Evolutionary conservation across 2,797 vertebrate genomes (phyloP).

Genomic region (Sphaeramia orbicularis): DNA sequence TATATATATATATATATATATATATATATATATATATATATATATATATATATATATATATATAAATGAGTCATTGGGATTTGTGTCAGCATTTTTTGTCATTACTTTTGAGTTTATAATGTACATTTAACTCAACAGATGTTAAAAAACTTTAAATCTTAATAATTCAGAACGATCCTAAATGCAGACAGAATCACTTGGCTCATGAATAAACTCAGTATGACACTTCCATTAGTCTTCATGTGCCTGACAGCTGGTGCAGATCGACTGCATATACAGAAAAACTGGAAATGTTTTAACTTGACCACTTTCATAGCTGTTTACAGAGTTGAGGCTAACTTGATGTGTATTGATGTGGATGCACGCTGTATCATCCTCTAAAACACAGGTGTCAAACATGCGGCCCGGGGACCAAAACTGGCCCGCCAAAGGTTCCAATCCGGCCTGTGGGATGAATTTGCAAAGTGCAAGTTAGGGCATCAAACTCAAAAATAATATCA

Average conservation of each 20-base stretch:
- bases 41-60: too few species aligned
- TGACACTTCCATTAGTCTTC: slow-evolving; percentile 65
- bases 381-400: too few species aligned
- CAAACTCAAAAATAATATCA: too few species aligned
- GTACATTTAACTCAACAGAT: slow-evolving; percentile 27
- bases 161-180: slow-evolving; percentile 43
- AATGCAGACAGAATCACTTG: slow-evolving; percentile 49
- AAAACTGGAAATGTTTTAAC: slow-evolving; percentile 60
- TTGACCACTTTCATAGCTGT: slow-evolving; percentile 45
- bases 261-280: slow-evolving; percentile 60
- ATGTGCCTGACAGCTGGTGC: slow-evolving; percentile 54
- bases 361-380: slow-evolving; percentile 11
- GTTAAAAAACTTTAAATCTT: slow-evolving; percentile 51
- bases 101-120: slow-evolving; percentile 19
- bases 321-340: slow-evolving; percentile 31
- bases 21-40: too few species aligned
- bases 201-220: slow-evolving; percentile 65
- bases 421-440: too few species aligned
- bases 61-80: too few species aligned
- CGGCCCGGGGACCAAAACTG: too few species aligned
- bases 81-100: not conserved
- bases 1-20: too few species aligned
- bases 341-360: slow-evolving; percentile 33
- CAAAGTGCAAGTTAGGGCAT: too few species aligned
- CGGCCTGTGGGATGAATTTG: too few species aligned